A percentile compares a stretch with the other conserved stretches of the same genome.
Conservation (phyloP, 2,113 vertebrate species). For the Tauraco erythrolophus region DNA sequence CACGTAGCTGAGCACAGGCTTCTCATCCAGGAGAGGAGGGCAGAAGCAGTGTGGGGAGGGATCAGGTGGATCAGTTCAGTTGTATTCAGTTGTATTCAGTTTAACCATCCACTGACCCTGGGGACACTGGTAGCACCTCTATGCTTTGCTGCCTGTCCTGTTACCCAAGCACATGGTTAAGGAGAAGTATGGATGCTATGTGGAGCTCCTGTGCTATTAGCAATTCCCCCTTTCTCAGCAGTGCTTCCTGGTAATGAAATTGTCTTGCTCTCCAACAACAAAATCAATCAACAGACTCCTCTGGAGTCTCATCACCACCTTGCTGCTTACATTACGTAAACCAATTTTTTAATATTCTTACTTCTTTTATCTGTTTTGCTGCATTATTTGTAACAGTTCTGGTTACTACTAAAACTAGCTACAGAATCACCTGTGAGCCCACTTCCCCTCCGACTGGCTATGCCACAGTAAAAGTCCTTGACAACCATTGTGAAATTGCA, state of each 20-base stretch:
- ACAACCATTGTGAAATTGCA: background rate
- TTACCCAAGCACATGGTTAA: background rate
- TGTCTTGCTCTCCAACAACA: background rate
- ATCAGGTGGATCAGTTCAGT: no score
- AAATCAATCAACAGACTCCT: background rate
- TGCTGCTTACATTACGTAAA: background rate
- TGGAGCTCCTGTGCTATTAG: background rate
- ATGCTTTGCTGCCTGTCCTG: accelerated
- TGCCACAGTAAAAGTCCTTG: background rate
- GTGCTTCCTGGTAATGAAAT: background rate
- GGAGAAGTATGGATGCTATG: background rate
- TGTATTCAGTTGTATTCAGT: no score
- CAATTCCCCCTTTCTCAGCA: background rate
- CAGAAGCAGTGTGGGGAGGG: background rate
- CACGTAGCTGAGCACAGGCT: accelerated
- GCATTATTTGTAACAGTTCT: background rate
- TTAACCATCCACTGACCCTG: background rate
- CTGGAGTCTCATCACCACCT: background rate
- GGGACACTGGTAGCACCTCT: accelerated
- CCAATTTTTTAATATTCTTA: background rate
- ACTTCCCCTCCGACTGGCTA: background rate
- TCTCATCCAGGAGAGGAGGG: no score
- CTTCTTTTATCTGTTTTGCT: background rate
- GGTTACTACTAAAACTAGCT: background rate
- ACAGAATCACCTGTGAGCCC: background rate